Evolutionary conservation across 2,888 invertebrate species (phyloP).

Genomic region (Hoplodrina blanda): DNA sequence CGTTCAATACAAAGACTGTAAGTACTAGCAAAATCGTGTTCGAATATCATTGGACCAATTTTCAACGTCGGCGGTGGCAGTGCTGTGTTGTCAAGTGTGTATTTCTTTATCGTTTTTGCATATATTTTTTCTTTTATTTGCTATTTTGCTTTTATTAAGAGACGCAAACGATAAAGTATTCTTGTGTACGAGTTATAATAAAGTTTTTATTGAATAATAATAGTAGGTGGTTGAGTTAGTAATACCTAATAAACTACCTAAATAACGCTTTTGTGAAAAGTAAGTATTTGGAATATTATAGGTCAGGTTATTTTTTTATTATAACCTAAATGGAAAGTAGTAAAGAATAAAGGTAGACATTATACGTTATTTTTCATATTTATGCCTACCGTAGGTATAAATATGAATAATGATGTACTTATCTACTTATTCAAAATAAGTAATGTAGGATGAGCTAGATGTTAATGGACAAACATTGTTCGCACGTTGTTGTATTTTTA

Average conservation of each 20-base stretch:
- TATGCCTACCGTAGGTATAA: too few relatives aligned
- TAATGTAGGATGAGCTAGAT: conserved; percentile 20
- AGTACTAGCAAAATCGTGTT: conserved; percentile 65
- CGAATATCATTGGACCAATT: conserved; percentile 71
- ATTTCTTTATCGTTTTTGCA: conserved; percentile 42
- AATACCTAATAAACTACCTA: too few relatives aligned
- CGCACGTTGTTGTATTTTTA: conserved; percentile 25
- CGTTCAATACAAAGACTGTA: conserved; percentile 59
- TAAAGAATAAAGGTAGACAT: too few relatives aligned
- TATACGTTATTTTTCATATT: too few relatives aligned
- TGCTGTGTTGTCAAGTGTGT: conserved; percentile 51
- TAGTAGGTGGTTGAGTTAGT: neutral
- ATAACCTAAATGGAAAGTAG: too few relatives aligned
- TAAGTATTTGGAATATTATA: too few relatives aligned
- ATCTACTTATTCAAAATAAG: conserved; percentile 6
- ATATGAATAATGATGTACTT: too few relatives aligned
- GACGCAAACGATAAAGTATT: conserved; percentile 31
- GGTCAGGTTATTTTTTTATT: too few relatives aligned
- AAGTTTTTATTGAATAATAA: neutral
- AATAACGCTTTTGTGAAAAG: too few relatives aligned
- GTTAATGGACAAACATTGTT: conserved; percentile 35
- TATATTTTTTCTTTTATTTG: conserved; percentile 38
- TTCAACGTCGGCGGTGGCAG: conserved; percentile 52
- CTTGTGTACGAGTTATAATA: neutral
- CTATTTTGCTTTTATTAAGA: conserved; percentile 22